A percentile compares a stretch with the other conserved stretches of the same genome.
Evolutionary conservation across 2,888 invertebrate species (phyloP).

Genomic region (Chaitophorus viminalis): DNA sequence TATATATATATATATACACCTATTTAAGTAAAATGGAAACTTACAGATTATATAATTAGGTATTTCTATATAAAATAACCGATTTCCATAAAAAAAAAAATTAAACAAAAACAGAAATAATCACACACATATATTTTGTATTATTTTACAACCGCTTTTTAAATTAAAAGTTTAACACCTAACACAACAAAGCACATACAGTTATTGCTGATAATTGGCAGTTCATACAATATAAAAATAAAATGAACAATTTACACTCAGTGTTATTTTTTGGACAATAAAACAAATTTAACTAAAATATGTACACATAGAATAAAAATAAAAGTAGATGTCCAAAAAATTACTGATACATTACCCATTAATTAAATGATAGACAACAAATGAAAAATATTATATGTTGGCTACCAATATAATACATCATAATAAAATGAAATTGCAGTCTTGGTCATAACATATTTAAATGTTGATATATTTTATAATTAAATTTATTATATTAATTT

Average conservation of each 20-base stretch:
- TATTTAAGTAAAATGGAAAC: constrained; percentile 50
- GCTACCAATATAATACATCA: constrained; percentile 28
- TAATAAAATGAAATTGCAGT: constrained; percentile 52
- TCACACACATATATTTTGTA: constrained; percentile 10
- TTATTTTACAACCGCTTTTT: constrained; percentile 4
- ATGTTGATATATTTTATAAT: constrained; percentile 28
- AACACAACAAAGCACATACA: constrained; percentile 25
- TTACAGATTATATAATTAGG: constrained; percentile 42
- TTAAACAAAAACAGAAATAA: constrained; percentile 28
- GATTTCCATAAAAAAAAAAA: constrained; percentile 38
- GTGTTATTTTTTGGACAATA: constrained; percentile 19
- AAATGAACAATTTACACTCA: constrained; percentile 37
- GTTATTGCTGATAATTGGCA: constrained; percentile 51
- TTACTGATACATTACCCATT: constrained; percentile 45
- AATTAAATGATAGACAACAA: constrained; percentile 25
- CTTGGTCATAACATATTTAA: constrained; percentile 43
- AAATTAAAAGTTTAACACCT: not conserved
- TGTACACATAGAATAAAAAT: constrained; percentile 38
- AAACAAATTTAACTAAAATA: constrained; percentile 22
- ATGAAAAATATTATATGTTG: constrained; percentile 17
- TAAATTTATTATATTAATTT: constrained; percentile 14
- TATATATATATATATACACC: constrained; percentile 27
- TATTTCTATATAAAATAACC: constrained; percentile 49
- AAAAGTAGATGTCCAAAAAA: constrained; percentile 44
- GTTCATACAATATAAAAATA: constrained; percentile 51